Base-by-base conservation (phyloP, 2,113 vertebrate genomes). In the Cheilinus undulatus region DNA sequence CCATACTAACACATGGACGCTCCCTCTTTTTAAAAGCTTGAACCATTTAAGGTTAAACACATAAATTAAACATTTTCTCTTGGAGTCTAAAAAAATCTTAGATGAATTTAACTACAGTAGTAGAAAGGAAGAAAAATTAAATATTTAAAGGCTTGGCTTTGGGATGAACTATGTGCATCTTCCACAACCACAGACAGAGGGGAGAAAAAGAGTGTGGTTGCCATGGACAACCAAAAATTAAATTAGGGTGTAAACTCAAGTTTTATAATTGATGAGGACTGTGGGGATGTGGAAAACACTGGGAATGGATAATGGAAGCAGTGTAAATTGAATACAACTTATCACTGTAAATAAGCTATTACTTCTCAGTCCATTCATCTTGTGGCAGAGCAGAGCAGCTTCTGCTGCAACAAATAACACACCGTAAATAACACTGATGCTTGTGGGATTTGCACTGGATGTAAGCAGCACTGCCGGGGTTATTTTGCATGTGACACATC, bases 401-500 rank as follows among this genome's bases (percentile, higher is more conserved):
- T n/a, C 49, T 19, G 22, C 45, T 59, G 42, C 5, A 24, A 36
- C 46, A 58, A 72, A 64, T 54, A 52, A 68, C 50, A 28, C 19
- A 5, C 50, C 0, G 11, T 38, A 58, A 73, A 75, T 77, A 50
- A 62, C 45, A 23, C 32, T 10, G 20, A 73, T 64, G 26, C 58
- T 76, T 62, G n/a, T 57, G 22, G 63, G 49, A 63, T 68, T 73
- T 20, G 17, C 12, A 19, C 20, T 13, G 22, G 49, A 50, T 40
- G 19, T 24, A 34, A 56, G 43, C 13, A 19, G 20, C 11, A 22
- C n/a, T 42, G 22, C 32, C 23, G 0, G 10, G 24, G 54, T 71
- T 57, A 42, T 67, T 83, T 59, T 82, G 51, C 69, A 70, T 76
- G 75, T 72, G 53, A 75, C 54, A 76, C 53, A 68, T 62, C 53